phyloP scores from a whole-genome alignment of 2,888 invertebrate genomes.

The Rhogogaster chlorosoma region DNA sequence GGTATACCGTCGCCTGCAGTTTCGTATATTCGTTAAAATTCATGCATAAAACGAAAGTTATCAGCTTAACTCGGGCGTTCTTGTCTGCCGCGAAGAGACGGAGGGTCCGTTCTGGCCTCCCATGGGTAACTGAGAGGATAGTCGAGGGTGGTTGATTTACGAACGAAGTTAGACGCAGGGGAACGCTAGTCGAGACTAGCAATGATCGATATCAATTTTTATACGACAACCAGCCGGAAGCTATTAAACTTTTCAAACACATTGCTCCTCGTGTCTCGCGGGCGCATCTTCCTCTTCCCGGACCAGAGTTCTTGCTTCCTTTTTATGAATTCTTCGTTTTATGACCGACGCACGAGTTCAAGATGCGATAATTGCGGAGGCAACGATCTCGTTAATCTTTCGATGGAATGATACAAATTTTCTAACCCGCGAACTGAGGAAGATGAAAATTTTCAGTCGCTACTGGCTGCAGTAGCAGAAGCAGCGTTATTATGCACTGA shows the following conservation, averaged over 20 bases:
- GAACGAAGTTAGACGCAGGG: slow-evolving; percentile 64
- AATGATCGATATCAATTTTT: slow-evolving; percentile 52
- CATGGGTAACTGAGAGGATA: slow-evolving; percentile 54
- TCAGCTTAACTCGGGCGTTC: slow-evolving; percentile 44
- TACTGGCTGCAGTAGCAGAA: background rate
- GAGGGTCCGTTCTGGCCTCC: slow-evolving; percentile 56
- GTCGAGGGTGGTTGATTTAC: slow-evolving; percentile 64
- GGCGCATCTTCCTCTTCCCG: background rate
- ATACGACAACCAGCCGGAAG: slow-evolving; percentile 44
- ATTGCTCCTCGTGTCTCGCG: slow-evolving; percentile 1
- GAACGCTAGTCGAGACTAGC: slow-evolving; percentile 50
- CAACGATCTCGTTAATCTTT: slow-evolving; percentile 20
- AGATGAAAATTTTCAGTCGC: background rate
- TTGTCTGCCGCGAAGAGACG: slow-evolving; percentile 52
- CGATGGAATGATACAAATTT: slow-evolving; percentile 7
- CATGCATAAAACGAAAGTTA: slow-evolving; percentile 64
- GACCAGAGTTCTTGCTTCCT: background rate
- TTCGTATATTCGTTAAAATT: slow-evolving; percentile 58
- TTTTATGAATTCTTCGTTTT: background rate
- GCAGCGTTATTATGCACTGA: slow-evolving; percentile 21
- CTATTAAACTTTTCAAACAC: slow-evolving; percentile 50
- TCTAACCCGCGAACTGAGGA: background rate
- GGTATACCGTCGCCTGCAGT: background rate
- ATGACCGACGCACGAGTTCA: background rate
- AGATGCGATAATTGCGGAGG: background rate